These are phyloP conservation scores for Olivierus martensii DNA, from an alignment of 1,140 invertebrate genomes.

Conservation along the genomic window DNA sequence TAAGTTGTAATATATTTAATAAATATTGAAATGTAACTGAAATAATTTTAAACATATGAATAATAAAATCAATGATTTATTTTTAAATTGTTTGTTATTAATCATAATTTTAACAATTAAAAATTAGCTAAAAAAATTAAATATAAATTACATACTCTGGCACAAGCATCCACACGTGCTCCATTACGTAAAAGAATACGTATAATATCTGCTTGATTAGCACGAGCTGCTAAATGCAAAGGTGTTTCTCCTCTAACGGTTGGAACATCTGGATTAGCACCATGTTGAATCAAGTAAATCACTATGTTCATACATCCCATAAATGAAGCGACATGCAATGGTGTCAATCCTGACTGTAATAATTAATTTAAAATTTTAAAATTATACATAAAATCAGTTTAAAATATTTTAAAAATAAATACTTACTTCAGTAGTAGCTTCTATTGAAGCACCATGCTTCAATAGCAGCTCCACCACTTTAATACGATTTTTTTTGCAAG, in stretches of 20 bases:
- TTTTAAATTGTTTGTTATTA: no score
- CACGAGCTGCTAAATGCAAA: conserved; percentile 86
- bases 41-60: no score
- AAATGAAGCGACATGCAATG: conserved; percentile 92
- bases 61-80: no score
- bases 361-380: not conserved
- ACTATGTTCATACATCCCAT: conserved; percentile 99
- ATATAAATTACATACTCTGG: conserved; percentile 42
- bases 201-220: conserved; percentile 97
- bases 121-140: no score
- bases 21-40: no score
- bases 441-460: conserved; percentile 80
- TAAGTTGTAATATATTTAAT: no score
- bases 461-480: conserved; percentile 85
- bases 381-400: no score
- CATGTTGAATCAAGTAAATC: conserved; percentile 89
- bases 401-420: not conserved
- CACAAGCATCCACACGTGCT: conserved; percentile 89
- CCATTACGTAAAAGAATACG: conserved; percentile 90
- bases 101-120: no score
- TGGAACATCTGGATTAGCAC: conserved; percentile 87
- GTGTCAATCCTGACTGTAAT: conserved; percentile 74
- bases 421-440: conserved; percentile 65
- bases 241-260: conserved; percentile 97
- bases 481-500: conserved; percentile 94